Conservation (phyloP, 2,888 invertebrate genomes). For the Acholoe squamosa region DNA sequence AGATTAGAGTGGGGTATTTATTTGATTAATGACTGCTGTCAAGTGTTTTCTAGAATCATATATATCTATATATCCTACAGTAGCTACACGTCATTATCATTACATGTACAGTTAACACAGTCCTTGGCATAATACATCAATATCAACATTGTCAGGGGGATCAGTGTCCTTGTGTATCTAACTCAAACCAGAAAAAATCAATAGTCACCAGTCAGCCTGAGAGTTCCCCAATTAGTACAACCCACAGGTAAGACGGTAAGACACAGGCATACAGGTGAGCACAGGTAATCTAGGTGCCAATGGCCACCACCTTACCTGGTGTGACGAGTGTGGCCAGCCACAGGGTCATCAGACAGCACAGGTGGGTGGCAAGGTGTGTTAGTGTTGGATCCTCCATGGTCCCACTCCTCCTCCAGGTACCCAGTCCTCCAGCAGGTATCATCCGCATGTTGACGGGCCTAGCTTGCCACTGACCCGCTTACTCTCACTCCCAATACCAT, state of each 20-base stretch:
- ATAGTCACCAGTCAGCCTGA: too few species aligned
- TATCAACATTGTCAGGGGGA: too few species aligned
- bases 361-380: neutral
- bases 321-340: conserved; percentile 1
- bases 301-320: neutral
- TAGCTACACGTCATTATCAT: too few species aligned
- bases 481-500: neutral
- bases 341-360: neutral
- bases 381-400: neutral
- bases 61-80: too few species aligned
- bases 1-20: too few species aligned
- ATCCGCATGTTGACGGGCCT: conserved; percentile 27
- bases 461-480: neutral
- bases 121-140: too few species aligned
- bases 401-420: neutral
- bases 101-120: too few species aligned
- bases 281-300: neutral
- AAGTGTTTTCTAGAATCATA: too few species aligned
- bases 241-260: neutral
- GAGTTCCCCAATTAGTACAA: too few species aligned
- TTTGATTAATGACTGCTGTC: too few species aligned
- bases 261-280: neutral
- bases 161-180: too few species aligned
- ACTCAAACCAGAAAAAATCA: too few species aligned
- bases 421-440: neutral